These are phyloP conservation scores for Pholis gunnellus DNA, from an alignment of 2,113 vertebrate species.

Conservation along the genomic window DNA sequence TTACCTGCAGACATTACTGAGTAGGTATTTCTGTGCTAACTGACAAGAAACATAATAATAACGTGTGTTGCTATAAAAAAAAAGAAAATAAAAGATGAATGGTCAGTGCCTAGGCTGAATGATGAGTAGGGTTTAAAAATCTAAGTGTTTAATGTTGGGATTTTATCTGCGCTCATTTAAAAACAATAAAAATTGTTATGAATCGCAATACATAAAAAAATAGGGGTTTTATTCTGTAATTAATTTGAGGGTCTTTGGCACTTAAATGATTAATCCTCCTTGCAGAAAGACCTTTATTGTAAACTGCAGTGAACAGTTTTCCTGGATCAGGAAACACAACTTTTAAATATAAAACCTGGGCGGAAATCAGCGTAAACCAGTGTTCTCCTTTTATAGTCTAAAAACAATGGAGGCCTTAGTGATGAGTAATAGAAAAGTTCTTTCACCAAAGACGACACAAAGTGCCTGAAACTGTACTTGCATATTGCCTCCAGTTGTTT, in stretches of 20 bases:
- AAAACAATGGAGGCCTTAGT: not conserved
- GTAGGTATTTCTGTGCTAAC: not conserved
- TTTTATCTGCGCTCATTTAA: not conserved
- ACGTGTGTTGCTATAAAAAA: not conserved
- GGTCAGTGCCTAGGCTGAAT: too few relatives aligned
- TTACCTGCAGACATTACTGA: not conserved
- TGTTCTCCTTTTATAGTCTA: not conserved
- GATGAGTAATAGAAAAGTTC: not conserved
- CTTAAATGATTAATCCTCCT: too few relatives aligned
- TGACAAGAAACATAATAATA: not conserved
- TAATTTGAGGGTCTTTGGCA: not conserved
- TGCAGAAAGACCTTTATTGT: not conserved
- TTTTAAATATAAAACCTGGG: not conserved
- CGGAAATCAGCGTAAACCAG: not conserved
- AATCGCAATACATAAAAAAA: too few relatives aligned
- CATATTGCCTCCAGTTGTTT: not conserved
- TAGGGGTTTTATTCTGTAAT: not conserved
- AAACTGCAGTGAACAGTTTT: not conserved
- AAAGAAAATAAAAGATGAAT: not conserved
- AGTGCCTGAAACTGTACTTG: not conserved
- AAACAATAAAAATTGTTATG: too few relatives aligned
- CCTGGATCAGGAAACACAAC: not conserved
- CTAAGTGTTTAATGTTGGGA: too few relatives aligned
- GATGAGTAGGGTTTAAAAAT: not conserved
- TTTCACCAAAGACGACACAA: not conserved